A percentile compares a stretch with the other conserved stretches of the same genome.
Evolutionary conservation across 2,797 vertebrate genomes (phyloP).

Genomic region (Cottoperca gobio): DNA sequence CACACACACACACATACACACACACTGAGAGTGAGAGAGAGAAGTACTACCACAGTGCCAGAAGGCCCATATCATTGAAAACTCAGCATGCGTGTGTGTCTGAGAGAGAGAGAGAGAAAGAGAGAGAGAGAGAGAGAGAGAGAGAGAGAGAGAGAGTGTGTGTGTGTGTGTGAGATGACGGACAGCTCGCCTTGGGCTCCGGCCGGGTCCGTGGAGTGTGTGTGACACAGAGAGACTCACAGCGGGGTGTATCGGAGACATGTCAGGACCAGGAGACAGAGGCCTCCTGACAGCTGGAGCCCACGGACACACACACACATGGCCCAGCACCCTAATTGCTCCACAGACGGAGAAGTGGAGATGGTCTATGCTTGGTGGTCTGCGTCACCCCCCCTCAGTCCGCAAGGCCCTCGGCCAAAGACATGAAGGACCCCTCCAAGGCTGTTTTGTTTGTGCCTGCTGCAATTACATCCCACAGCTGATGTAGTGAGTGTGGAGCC

Average conservation of each 20-base stretch:
- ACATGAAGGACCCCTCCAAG: conserved; percentile 77
- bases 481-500: conserved; percentile 64
- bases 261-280: conserved; percentile 81
- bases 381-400: conserved; percentile 52
- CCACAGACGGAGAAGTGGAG: conserved; percentile 66
- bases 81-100: conserved; percentile 36
- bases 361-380: conserved; percentile 60
- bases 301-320: conserved; percentile 61
- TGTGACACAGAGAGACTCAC: conserved; percentile 79
- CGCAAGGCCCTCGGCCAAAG: conserved; percentile 73
- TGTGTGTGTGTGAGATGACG: conserved; percentile 66
- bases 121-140: conserved; percentile 5
- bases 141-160: conserved; percentile 13
- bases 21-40: conserved; percentile 40
- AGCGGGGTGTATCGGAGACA: conserved; percentile 78
- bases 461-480: conserved; percentile 79
- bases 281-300: conserved; percentile 83
- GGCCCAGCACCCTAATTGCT: conserved; percentile 78
- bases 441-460: conserved; percentile 78
- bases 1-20: conserved; percentile 46
- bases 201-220: conserved; percentile 62
- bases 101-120: conserved; percentile 2
- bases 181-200: conserved; percentile 76
- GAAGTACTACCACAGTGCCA: conserved; percentile 57
- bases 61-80: conserved; percentile 70